These are phyloP conservation scores for Semibalanus balanoides DNA, from an alignment of 1,140 invertebrate species.

Conservation along the genomic window DNA sequence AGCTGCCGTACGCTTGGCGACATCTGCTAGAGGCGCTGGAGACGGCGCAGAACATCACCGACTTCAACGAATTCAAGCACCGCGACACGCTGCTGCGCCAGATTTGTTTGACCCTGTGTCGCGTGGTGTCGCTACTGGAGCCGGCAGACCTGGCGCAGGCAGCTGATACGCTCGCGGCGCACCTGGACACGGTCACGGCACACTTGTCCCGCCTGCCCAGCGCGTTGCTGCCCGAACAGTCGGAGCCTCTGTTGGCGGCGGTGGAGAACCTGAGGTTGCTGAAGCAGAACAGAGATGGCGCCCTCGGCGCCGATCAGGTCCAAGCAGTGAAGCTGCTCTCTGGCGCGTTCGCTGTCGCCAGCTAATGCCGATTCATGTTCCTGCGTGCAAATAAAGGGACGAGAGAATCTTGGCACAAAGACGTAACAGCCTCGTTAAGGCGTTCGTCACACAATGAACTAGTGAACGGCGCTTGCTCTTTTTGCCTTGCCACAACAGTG, in stretches of 20 bases:
- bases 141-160: conserved; percentile 15
- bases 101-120: conserved; percentile 16
- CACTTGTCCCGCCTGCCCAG: conserved; percentile 7
- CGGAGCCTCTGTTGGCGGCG: background rate
- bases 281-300: background rate
- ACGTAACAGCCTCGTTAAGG: too few relatives aligned
- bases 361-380: too few relatives aligned
- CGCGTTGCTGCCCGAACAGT: background rate
- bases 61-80: conserved; percentile 19
- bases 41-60: conserved; percentile 18
- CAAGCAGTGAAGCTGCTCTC: background rate
- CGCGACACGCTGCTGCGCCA: conserved; percentile 20
- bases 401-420: too few relatives aligned
- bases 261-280: background rate
- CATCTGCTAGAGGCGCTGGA: conserved; percentile 17
- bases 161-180: conserved; percentile 19
- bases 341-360: background rate
- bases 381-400: too few relatives aligned
- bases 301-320: background rate
- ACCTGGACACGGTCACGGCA: conserved; percentile 17
- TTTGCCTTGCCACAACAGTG: too few relatives aligned
- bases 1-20: conserved; percentile 16
- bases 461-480: too few relatives aligned
- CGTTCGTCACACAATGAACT: too few relatives aligned
- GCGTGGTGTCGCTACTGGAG: conserved; percentile 13